Evolutionary conservation across 2,113 vertebrate species (phyloP).

Genomic region (Labeo rohita): DNA sequence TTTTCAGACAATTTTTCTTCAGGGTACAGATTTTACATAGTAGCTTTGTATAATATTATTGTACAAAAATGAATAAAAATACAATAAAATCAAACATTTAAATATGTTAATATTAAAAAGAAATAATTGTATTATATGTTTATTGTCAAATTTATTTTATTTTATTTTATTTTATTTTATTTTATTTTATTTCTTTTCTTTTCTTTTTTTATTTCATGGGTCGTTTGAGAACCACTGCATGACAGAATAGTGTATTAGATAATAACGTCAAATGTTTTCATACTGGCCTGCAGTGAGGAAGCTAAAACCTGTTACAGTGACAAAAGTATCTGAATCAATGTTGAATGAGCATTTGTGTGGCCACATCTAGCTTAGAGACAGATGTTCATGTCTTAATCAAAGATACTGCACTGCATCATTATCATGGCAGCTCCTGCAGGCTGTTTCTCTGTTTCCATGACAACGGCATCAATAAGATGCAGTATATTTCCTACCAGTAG

Average conservation of each 20-base stretch:
- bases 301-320: constrained; percentile 44
- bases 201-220: too few species aligned
- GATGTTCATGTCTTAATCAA: constrained; percentile 58
- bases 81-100: neutral
- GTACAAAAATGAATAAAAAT: neutral
- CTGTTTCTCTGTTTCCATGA: constrained; percentile 54
- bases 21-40: neutral
- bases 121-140: neutral
- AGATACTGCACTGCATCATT: constrained; percentile 44
- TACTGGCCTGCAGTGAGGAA: neutral
- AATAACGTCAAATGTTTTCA: neutral
- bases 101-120: neutral
- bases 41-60: neutral
- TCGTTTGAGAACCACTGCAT: neutral
- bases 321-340: neutral
- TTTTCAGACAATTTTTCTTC: neutral
- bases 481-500: constrained; percentile 12
- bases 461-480: neutral
- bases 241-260: neutral
- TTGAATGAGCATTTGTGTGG: constrained; percentile 35
- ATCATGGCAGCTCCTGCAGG: constrained; percentile 38
- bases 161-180: neutral
- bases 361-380: constrained; percentile 41
- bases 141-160: neutral
- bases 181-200: neutral